phyloP scores from a whole-genome alignment of 2,888 invertebrate species.

The Drosophila borealis region DNA sequence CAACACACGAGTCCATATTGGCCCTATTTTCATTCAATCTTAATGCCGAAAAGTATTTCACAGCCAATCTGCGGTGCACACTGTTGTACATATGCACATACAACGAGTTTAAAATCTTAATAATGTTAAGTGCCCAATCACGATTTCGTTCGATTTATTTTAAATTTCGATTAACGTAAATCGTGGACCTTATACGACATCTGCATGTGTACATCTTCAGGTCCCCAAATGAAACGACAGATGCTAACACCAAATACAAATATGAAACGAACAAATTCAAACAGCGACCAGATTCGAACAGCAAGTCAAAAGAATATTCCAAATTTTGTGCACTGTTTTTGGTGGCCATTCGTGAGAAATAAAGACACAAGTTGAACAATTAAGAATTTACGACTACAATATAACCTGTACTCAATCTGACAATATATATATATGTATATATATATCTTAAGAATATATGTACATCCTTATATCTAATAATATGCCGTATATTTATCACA shows the following conservation, averaged over 20 bases:
- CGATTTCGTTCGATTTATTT: slow-evolving; percentile 67
- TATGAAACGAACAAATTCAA: slow-evolving; percentile 24
- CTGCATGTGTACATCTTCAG: slow-evolving; percentile 17
- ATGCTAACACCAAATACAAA: slow-evolving; percentile 65
- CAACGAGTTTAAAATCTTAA: slow-evolving; percentile 56
- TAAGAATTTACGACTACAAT: not conserved
- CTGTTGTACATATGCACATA: slow-evolving; percentile 5
- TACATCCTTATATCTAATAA: no score
- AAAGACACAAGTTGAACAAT: not conserved
- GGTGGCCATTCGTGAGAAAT: not conserved
- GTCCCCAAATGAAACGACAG: slow-evolving; percentile 36
- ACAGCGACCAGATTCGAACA: slow-evolving; percentile 21
- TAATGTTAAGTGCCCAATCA: slow-evolving; percentile 71
- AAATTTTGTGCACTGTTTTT: slow-evolving; percentile 10
- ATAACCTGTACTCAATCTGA: no score
- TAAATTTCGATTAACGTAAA: slow-evolving; percentile 60
- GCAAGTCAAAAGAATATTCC: slow-evolving; percentile 29
- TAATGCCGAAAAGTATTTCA: slow-evolving; percentile 21
- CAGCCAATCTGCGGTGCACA: slow-evolving; percentile 7
- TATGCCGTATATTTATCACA: no score
- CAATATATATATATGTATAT: no score
- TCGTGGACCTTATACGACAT: slow-evolving; percentile 36
- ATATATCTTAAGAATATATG: no score
- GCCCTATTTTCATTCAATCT: slow-evolving; percentile 27
- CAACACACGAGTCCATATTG: slow-evolving; percentile 7